Percentiles rank a stretch among this genome's conserved stretches.
These are phyloP conservation scores for Netelia virgata DNA, from an alignment of 2,888 invertebrate species.

Conservation along the genomic window DNA sequence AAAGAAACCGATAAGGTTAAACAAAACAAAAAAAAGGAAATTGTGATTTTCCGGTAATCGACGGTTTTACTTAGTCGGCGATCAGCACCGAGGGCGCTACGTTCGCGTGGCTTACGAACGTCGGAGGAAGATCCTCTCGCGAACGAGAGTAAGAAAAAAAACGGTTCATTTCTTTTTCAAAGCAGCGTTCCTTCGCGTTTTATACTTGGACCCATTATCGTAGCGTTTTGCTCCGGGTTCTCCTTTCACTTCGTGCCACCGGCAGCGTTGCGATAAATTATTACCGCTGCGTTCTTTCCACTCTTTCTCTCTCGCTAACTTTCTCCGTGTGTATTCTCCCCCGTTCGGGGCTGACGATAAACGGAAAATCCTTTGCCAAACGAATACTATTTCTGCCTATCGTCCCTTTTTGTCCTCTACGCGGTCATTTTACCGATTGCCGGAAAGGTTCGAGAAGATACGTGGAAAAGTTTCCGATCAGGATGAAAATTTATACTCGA, in stretches of 20 bases:
- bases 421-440: not conserved
- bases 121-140: not conserved
- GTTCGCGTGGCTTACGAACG: conserved; percentile 14
- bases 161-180: not conserved
- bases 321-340: conserved; percentile 40
- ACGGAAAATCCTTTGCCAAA: conserved; percentile 29
- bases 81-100: not conserved
- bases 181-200: conserved; percentile 52
- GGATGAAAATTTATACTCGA: not conserved
- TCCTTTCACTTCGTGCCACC: conserved; percentile 69
- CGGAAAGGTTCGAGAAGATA: not conserved
- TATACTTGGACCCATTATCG: conserved; percentile 64
- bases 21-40: not conserved
- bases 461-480: not conserved
- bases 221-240: conserved; percentile 55
- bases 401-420: conserved; percentile 17
- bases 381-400: not conserved
- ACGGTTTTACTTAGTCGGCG: conserved; percentile 6
- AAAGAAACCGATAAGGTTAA: too few relatives aligned
- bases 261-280: conserved; percentile 68
- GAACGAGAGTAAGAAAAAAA: conserved; percentile 5
- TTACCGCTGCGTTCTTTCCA: conserved; percentile 57
- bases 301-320: conserved; percentile 53
- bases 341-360: not conserved
- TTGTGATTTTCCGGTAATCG: not conserved